These are phyloP conservation scores for Rhynchonema sp. DNA, from an alignment of 2,888 invertebrate genomes.

Conservation along the genomic window DNA sequence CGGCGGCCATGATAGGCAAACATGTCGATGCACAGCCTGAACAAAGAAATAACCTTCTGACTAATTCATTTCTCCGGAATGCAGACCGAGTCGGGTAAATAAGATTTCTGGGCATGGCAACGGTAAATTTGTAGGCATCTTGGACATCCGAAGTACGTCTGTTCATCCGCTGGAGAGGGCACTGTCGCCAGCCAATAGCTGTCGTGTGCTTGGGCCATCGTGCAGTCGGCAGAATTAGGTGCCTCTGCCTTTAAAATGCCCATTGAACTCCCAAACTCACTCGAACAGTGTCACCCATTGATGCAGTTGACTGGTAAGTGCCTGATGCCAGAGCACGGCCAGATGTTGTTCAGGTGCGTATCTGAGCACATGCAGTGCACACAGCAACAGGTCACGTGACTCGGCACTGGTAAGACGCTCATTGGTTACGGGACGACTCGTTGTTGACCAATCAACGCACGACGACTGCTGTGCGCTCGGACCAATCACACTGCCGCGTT, in stretches of 20 bases:
- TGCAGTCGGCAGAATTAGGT: too few species aligned
- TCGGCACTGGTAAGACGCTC: conserved; percentile 16
- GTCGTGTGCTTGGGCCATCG: too few species aligned
- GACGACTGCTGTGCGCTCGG: too few species aligned
- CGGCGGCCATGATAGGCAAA: conserved; percentile 14
- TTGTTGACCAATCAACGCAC: background rate
- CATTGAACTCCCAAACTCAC: too few species aligned
- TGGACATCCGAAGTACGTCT: too few species aligned
- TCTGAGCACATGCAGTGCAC: conserved; percentile 59
- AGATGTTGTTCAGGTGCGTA: conserved; percentile 51
- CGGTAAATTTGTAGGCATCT: too few species aligned
- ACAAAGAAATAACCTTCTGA: background rate
- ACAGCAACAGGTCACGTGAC: conserved; percentile 33
- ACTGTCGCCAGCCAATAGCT: too few species aligned
- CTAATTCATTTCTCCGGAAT: too few species aligned
- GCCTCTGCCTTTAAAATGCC: too few species aligned
- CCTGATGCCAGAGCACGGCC: conserved; percentile 6
- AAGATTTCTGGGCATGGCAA: too few species aligned
- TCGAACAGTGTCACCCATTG: conserved; percentile 1
- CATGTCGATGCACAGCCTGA: conserved; percentile 14
- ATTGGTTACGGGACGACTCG: background rate
- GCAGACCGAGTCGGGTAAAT: too few species aligned
- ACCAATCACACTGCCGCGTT: background rate
- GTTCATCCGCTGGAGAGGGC: too few species aligned
- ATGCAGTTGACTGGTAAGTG: background rate